Evolutionary conservation across 2,113 vertebrate species (phyloP).

Genomic region (Ctenodactylus gundi): DNA sequence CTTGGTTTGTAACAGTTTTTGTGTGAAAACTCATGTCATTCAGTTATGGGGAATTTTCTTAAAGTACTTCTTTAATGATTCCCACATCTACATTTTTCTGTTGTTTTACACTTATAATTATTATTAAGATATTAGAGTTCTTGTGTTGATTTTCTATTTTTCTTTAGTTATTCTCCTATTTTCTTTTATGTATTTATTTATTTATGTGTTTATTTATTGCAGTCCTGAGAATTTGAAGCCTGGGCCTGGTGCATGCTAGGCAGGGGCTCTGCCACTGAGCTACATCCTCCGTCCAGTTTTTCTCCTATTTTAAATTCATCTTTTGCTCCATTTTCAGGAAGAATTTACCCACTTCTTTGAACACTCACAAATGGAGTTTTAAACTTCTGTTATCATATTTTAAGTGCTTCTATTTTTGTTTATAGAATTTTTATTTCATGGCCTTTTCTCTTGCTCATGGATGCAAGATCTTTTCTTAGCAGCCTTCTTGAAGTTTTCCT

Average conservation of each 20-base stretch:
- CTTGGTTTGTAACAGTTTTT: background rate
- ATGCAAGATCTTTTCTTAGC: background rate
- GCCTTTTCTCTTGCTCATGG: background rate
- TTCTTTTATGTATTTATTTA: no score
- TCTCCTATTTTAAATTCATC: background rate
- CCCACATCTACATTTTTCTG: background rate
- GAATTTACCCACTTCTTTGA: background rate
- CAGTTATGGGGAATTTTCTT: background rate
- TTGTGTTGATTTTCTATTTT: background rate
- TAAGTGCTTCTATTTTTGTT: background rate
- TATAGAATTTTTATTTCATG: background rate
- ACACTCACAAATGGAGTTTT: background rate
- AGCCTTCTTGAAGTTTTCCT: background rate
- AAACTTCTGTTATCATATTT: background rate
- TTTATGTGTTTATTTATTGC: no score
- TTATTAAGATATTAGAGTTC: background rate
- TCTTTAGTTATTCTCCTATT: background rate
- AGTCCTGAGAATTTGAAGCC: no score
- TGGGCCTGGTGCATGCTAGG: no score
- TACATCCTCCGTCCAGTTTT: no score
- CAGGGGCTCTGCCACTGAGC: no score
- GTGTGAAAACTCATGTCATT: background rate
- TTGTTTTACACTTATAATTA: background rate
- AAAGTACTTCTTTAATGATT: background rate
- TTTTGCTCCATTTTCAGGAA: background rate